Evolutionary conservation across 2,113 vertebrate species (phyloP).

Genomic region (Perca flavescens): DNA sequence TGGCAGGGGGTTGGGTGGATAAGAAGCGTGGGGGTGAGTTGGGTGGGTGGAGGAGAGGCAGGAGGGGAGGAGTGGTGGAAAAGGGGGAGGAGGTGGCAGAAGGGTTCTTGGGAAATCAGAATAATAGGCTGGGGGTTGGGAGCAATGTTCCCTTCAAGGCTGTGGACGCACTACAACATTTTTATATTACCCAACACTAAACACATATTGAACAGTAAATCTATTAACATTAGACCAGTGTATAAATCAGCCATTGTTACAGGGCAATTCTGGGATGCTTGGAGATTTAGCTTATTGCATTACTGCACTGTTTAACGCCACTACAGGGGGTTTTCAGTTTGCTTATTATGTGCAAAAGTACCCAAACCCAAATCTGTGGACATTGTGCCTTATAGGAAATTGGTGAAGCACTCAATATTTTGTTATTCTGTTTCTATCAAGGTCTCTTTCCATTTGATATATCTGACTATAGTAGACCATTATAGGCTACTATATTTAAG

Average conservation of each 20-base stretch:
- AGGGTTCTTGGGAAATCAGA: constrained; percentile 27
- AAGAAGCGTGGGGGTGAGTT: constrained; percentile 68
- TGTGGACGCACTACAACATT: constrained; percentile 52
- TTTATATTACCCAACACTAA: background rate
- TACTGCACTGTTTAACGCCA: background rate
- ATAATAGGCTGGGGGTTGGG: constrained; percentile 40
- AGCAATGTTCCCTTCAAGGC: constrained; percentile 64
- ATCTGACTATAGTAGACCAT: background rate
- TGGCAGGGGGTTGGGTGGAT: constrained; percentile 60
- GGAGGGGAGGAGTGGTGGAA: constrained; percentile 27
- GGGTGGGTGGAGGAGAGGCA: constrained; percentile 69
- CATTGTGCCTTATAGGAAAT: background rate
- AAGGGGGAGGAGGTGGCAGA: constrained; percentile 27
- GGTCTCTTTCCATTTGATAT: background rate
- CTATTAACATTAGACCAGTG: background rate
- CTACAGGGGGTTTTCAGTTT: background rate
- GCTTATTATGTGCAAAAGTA: background rate
- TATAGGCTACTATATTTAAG: background rate
- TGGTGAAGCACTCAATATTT: background rate
- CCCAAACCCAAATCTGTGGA: background rate
- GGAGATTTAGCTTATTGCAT: background rate
- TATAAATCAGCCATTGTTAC: background rate
- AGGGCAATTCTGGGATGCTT: background rate
- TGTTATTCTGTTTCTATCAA: background rate
- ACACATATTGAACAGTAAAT: background rate